These are phyloP conservation scores for Druon quercuslanigerum DNA, from an alignment of 1,140 invertebrate species.

Conservation along the genomic window DNA sequence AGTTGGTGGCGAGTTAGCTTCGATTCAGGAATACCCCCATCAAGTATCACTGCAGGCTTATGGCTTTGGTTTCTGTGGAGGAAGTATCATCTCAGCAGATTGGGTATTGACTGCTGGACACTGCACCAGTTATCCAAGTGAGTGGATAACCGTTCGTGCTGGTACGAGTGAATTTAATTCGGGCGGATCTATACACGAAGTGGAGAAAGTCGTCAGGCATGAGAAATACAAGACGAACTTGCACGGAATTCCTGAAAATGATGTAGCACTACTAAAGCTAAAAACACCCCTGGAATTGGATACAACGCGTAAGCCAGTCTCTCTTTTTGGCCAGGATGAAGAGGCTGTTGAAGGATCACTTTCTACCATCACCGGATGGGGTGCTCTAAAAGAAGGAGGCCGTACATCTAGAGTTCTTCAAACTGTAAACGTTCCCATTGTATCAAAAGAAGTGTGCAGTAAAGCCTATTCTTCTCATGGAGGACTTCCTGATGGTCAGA, in stretches of 20 bases:
- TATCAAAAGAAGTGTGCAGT: conserved; percentile 62
- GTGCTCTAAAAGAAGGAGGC: conserved; percentile 51
- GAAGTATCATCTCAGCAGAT: too few species aligned
- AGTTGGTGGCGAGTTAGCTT: too few species aligned
- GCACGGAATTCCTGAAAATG: conserved; percentile 49
- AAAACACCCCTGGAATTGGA: conserved; percentile 44
- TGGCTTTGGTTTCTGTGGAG: too few species aligned
- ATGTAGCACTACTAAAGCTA: conserved; percentile 51
- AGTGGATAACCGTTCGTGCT: conserved; percentile 34
- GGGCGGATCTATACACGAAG: conserved; percentile 44
- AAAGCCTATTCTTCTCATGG: conserved; percentile 53
- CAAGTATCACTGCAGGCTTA: too few species aligned
- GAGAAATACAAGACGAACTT: conserved; percentile 34
- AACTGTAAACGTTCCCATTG: conserved; percentile 66
- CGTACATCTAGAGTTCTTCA: conserved; percentile 47
- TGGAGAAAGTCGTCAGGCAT: conserved; percentile 48
- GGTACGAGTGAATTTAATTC: conserved; percentile 43
- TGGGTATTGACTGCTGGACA: too few species aligned
- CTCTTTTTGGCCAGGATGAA: conserved; percentile 41
- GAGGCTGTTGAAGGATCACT: conserved; percentile 45
- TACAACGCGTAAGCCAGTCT: conserved; percentile 42
- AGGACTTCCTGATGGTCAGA: too few species aligned
- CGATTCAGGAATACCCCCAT: too few species aligned
- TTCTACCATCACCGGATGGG: conserved; percentile 68
- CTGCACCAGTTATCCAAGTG: background rate